Evolutionary conservation across 2,797 vertebrate species (phyloP), one percentile per base, ranked within the genome.

Genomic region (Oophaga sylvatica): DNA sequence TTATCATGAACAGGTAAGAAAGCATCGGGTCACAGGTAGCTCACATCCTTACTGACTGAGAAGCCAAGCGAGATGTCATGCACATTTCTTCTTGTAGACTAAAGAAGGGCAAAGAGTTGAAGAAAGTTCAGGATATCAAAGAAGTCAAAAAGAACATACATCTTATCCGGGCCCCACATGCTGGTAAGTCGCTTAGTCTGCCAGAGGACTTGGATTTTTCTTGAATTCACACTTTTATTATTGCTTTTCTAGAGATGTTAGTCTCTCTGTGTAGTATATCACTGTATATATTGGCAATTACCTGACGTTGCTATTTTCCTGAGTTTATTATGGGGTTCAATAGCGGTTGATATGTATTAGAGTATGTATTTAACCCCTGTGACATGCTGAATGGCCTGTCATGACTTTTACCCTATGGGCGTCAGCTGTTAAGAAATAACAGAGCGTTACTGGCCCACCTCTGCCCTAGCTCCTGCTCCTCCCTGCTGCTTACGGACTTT

Each of bases 91-190:
- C 7, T 29, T 13, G 19, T 86, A 99, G 98, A 90, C 88, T 99
- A 90, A 99, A 97, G 94, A 99, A 98, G 92, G 96, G 96, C 91
- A 99, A 98, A 93, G 94, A 97, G 88, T 91, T 99, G 88, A 96
- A 98, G 92, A 98, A 97, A 87, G 97, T 95, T 85, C 96, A 97
- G 91, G 97, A 94, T 85, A 97, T 99, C 94, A 96, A 80, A 90
- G 98, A 99, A 94, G 97, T 99, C 91, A 99, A 99, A 93, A 97
- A 98, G 90, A 99, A 96, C 86, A 98, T 99, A 86, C 97, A 99
- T 90, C 97, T 99, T 68, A 96, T 99, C 93, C 97, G 95, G 92
- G 97, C 97, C 63, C 97, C 98, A 9, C 96, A 97, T 90, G 97
- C 97, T 91, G 96, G 98, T 99, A 92, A 93, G 91, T 77, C 35